phyloP scores from a whole-genome alignment of 2,888 invertebrate species.

The Xestia sexstrigata region DNA sequence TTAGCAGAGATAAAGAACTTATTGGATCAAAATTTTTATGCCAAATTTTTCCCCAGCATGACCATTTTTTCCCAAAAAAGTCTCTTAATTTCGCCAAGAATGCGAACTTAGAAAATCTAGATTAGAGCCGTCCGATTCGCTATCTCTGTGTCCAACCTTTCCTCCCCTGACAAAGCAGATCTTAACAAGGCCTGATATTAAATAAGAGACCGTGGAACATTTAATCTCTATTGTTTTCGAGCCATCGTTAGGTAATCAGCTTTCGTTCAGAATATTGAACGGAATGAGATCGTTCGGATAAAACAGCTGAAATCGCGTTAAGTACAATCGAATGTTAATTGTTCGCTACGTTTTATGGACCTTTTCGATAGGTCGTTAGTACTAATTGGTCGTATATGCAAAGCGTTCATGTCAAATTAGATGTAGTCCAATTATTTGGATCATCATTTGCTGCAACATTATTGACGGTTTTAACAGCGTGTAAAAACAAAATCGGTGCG shows the following conservation, averaged over 20 bases:
- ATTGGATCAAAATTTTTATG: not conserved
- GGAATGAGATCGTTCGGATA: conserved; percentile 59
- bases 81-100: conserved; percentile 39
- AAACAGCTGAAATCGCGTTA: conserved; percentile 65
- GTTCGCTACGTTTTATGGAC: conserved; percentile 69
- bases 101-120: conserved; percentile 38
- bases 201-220: conserved; percentile 49
- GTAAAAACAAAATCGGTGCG: conserved; percentile 17
- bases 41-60: not conserved
- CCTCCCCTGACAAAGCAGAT: conserved; percentile 50
- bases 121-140: conserved; percentile 35
- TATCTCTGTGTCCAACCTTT: conserved; percentile 37
- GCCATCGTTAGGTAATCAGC: conserved; percentile 63
- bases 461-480: conserved; percentile 22
- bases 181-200: conserved; percentile 49
- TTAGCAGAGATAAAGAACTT: not conserved
- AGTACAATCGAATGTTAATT: conserved; percentile 71
- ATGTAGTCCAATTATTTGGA: conserved; percentile 50
- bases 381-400: conserved; percentile 69
- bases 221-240: conserved; percentile 61
- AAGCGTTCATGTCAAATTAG: conserved; percentile 56
- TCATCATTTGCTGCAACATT: conserved; percentile 39
- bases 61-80: conserved; percentile 1
- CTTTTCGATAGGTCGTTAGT: conserved; percentile 67
- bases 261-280: conserved; percentile 61